phyloP scores from a whole-genome alignment of 2,113 vertebrate species.

The Oryzias celebensis region DNA sequence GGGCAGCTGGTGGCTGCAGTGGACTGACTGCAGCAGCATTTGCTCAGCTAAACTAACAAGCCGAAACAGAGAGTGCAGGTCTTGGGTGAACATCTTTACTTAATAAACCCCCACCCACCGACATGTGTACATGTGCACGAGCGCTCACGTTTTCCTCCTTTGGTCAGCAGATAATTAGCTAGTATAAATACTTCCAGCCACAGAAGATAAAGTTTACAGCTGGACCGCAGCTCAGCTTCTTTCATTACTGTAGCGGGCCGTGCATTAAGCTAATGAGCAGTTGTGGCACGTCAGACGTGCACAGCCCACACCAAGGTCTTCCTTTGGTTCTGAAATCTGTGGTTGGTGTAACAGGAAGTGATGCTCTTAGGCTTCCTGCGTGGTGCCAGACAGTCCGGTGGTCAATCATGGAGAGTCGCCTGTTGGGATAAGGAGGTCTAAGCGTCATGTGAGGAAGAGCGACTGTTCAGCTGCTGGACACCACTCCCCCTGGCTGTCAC shows the following conservation, averaged over 20 bases:
- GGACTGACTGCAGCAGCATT: conserved; percentile 85
- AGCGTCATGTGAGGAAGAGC: no score
- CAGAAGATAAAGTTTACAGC: conserved; percentile 71
- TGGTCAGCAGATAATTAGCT: conserved; percentile 39
- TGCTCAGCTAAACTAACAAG: conserved; percentile 44
- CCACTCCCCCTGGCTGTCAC: conserved; percentile 7
- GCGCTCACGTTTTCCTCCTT: not conserved
- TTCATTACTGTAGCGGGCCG: conserved; percentile 50
- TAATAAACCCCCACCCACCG: conserved; percentile 19
- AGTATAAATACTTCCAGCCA: conserved; percentile 52
- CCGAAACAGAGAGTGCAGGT: no score
- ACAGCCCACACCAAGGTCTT: not conserved
- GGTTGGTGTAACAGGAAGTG: conserved; percentile 35
- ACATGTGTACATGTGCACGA: not conserved
- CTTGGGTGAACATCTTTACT: conserved; percentile 1
- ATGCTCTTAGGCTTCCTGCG: not conserved
- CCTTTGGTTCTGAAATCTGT: not conserved
- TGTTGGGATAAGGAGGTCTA: conserved; percentile 50
- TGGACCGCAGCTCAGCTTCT: conserved; percentile 52
- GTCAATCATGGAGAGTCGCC: conserved; percentile 28
- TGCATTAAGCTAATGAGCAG: conserved; percentile 69
- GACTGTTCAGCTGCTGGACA: conserved; percentile 56
- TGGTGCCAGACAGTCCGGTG: not conserved
- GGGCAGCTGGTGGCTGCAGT: conserved; percentile 64
- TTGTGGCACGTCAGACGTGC: conserved; percentile 43